Evolutionary conservation across 2,888 invertebrate genomes (phyloP).

Genomic region (Eupithecia subumbrata): DNA sequence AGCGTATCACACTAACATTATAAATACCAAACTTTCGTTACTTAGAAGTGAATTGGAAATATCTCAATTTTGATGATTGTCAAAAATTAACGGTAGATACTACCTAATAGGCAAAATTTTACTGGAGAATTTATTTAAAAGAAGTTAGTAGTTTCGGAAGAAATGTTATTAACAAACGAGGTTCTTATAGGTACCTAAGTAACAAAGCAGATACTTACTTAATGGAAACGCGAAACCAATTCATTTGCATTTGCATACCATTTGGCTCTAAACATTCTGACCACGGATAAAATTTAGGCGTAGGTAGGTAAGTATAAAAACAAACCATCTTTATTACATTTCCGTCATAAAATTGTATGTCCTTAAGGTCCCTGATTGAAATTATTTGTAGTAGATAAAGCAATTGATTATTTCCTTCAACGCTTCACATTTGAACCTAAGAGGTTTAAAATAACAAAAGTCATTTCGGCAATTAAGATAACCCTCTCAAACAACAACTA

Average conservation of each 20-base stretch:
- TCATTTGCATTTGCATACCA: slow-evolving; percentile 30
- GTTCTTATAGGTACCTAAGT: no score
- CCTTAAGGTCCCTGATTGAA: slow-evolving; percentile 24
- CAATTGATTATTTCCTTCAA: slow-evolving; percentile 30
- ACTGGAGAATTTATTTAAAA: no score
- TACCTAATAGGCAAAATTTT: no score
- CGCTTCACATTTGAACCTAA: slow-evolving; percentile 33
- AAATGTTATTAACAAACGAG: no score
- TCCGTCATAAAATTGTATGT: slow-evolving; percentile 35
- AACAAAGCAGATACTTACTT: no score
- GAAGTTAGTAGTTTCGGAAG: no score
- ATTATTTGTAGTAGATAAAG: slow-evolving; percentile 34
- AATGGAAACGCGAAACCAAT: neutral
- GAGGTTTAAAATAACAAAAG: slow-evolving; percentile 35
- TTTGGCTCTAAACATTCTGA: slow-evolving; percentile 26
- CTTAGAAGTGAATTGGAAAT: no score
- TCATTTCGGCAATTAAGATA: slow-evolving; percentile 44
- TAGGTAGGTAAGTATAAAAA: slow-evolving; percentile 2
- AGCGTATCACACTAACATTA: no score
- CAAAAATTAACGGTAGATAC: no score
- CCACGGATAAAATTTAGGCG: slow-evolving; percentile 19
- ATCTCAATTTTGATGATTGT: no score
- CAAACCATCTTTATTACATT: slow-evolving; percentile 20
- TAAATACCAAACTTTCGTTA: no score
- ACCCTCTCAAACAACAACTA: slow-evolving; percentile 28